Evolutionary conservation across 2,888 invertebrate species (phyloP).

Genomic region (Conchocele bisecta): DNA sequence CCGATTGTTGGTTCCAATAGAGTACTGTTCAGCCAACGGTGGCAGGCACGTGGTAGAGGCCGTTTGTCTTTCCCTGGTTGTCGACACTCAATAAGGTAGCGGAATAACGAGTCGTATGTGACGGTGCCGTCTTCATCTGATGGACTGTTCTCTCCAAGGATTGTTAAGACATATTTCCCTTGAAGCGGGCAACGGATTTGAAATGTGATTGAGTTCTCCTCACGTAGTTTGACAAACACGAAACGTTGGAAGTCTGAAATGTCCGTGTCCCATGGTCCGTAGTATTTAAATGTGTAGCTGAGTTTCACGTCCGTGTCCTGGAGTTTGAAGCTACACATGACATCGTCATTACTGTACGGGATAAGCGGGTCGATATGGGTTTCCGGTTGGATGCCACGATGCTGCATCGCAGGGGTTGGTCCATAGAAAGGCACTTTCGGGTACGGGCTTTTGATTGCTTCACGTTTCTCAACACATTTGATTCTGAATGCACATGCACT

Average conservation of each 20-base stretch:
- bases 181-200: constrained; percentile 77
- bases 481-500: constrained; percentile 80
- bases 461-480: constrained; percentile 72
- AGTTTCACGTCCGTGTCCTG: constrained; percentile 64
- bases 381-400: constrained; percentile 69
- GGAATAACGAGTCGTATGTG: constrained; percentile 75
- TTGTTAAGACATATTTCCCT: constrained; percentile 79
- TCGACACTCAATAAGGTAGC: constrained; percentile 78
- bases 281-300: constrained; percentile 73
- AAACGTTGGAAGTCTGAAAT: constrained; percentile 74
- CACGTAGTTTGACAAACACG: constrained; percentile 74
- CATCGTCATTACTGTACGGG: constrained; percentile 70
- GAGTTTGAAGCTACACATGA: constrained; percentile 71
- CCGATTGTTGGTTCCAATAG: constrained; percentile 77
- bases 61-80: constrained; percentile 72
- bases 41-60: constrained; percentile 76
- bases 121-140: constrained; percentile 61
- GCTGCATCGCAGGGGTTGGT: constrained; percentile 71
- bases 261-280: constrained; percentile 71
- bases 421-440: constrained; percentile 77
- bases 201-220: constrained; percentile 73
- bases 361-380: constrained; percentile 76
- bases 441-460: constrained; percentile 71
- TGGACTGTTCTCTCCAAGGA: constrained; percentile 70
- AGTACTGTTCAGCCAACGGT: constrained; percentile 76